These are phyloP conservation scores for Heterohyrax brucei DNA, from an alignment of 2,797 vertebrate genomes.

Conservation along the genomic window DNA sequence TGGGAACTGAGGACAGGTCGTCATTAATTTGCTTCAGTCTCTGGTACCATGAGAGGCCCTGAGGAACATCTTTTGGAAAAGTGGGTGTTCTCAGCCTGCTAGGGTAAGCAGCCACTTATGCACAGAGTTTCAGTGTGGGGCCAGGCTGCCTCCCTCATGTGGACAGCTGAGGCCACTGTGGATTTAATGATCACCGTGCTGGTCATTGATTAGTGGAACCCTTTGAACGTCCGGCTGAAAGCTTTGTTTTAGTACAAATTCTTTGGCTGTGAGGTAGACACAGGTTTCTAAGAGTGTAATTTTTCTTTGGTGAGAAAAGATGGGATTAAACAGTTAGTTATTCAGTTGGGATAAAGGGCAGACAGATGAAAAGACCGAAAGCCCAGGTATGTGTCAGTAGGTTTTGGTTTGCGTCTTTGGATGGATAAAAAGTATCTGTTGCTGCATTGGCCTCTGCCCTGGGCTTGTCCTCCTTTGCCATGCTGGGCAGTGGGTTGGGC, in stretches of 20 bases:
- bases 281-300: neutral
- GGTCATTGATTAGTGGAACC: neutral
- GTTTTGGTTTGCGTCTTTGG: conserved; percentile 41
- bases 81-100: neutral
- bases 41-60: neutral
- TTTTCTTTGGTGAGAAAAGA: neutral
- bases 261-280: neutral
- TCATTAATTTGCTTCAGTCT: neutral
- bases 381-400: neutral
- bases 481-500: neutral
- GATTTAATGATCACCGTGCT: neutral
- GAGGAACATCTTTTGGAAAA: neutral
- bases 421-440: neutral
- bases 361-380: neutral
- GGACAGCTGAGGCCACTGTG: neutral
- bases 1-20: neutral
- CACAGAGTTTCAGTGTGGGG: neutral
- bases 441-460: neutral
- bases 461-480: conserved; percentile 2
- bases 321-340: conserved; percentile 9
- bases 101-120: neutral
- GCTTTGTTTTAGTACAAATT: neutral
- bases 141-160: neutral
- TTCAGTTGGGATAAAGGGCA: neutral
- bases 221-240: neutral